phyloP scores from a whole-genome alignment of 2,113 vertebrate species.

The Cynopterus brachyotis region DNA sequence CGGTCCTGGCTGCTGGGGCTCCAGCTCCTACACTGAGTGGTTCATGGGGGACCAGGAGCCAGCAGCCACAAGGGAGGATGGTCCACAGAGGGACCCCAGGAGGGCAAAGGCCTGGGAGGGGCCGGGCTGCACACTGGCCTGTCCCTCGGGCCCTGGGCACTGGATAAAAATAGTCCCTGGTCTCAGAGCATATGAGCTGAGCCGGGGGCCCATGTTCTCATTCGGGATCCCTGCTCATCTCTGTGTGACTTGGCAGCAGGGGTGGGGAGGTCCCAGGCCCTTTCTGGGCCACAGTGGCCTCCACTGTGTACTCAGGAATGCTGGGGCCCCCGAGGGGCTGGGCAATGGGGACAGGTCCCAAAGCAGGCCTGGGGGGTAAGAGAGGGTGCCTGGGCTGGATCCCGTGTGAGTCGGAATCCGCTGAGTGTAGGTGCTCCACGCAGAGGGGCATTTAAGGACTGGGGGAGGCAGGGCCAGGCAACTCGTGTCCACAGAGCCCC shows the following conservation, averaged over 20 bases:
- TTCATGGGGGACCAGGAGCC: accelerated
- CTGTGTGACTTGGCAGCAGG: neutral
- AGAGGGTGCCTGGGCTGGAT: neutral
- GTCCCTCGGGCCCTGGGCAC: neutral
- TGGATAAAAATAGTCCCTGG: constrained; percentile 71
- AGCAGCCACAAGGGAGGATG: accelerated
- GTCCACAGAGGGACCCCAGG: neutral
- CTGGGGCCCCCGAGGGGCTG: no score
- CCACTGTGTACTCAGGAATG: neutral
- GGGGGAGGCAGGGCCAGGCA: neutral
- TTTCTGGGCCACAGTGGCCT: neutral
- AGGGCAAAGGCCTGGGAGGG: neutral
- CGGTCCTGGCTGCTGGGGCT: neutral
- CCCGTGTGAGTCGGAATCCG: neutral
- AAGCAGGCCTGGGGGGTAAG: neutral
- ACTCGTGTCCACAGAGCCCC: neutral
- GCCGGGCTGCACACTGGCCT: neutral
- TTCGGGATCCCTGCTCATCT: neutral
- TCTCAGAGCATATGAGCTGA: constrained; percentile 23
- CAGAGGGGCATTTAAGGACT: neutral
- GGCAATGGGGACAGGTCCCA: neutral
- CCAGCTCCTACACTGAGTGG: neutral
- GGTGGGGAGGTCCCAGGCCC: neutral
- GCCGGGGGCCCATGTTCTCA: neutral
- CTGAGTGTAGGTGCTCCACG: neutral